These are phyloP conservation scores for Notospermus geniculatus DNA, from an alignment of 1,140 invertebrate species.

Conservation along the genomic window DNA sequence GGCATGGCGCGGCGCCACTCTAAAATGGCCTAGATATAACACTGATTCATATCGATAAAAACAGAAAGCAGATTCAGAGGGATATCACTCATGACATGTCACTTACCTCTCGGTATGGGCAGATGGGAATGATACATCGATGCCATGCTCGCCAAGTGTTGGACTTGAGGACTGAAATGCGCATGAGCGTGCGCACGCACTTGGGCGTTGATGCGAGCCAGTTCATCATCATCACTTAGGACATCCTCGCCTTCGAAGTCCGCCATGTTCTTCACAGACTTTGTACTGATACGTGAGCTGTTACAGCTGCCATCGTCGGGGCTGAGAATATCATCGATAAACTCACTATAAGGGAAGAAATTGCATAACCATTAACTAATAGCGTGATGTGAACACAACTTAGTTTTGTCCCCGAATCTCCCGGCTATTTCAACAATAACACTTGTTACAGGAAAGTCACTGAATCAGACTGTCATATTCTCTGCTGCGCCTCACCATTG, in stretches of 20 bases:
- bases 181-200: constrained; percentile 30
- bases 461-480: constrained; percentile 22
- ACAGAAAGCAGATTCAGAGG: too few species aligned
- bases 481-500: too few species aligned
- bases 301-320: constrained; percentile 59
- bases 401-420: neutral
- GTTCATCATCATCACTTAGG: constrained; percentile 74
- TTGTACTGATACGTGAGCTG: constrained; percentile 84
- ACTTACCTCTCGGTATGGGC: constrained; percentile 38
- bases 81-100: too few species aligned
- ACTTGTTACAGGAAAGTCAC: constrained; percentile 14
- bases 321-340: constrained; percentile 63
- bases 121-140: constrained; percentile 49
- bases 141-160: constrained; percentile 52
- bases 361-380: neutral
- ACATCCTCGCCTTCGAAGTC: constrained; percentile 90
- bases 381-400: neutral
- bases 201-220: constrained; percentile 66
- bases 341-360: constrained; percentile 38
- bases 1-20: too few species aligned
- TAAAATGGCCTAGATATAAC: too few species aligned
- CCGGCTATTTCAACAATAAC: neutral
- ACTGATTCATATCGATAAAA: too few species aligned
- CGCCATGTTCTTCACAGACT: constrained; percentile 92
- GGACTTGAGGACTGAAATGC: constrained; percentile 43